Percentiles rank a stretch among this genome's conserved stretches.
Evolutionary conservation across 2,113 vertebrate genomes (phyloP).

Genomic region (Pycnonotus jocosus): DNA sequence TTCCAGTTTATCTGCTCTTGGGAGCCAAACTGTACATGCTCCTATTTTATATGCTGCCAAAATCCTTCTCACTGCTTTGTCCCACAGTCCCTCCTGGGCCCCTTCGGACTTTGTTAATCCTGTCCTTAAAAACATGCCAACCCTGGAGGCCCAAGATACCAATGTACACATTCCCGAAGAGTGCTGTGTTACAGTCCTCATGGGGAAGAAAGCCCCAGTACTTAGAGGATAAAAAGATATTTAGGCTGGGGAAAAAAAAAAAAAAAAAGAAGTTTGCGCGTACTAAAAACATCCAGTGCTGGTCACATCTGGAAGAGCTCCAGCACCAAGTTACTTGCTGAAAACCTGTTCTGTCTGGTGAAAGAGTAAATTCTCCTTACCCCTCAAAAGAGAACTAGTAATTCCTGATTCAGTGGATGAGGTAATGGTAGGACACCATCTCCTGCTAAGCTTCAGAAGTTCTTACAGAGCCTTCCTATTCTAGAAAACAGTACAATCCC

Average conservation of each 20-base stretch:
- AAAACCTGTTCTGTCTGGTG: background rate
- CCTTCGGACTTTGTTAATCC: background rate
- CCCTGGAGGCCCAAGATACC: background rate
- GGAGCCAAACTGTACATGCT: background rate
- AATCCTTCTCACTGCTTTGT: background rate
- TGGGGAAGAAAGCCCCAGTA: background rate
- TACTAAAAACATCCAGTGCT: background rate
- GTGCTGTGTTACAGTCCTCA: background rate
- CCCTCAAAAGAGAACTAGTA: background rate
- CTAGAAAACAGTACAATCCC: background rate
- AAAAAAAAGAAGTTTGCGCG: background rate
- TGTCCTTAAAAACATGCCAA: background rate
- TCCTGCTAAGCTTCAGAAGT: background rate
- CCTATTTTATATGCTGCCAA: background rate
- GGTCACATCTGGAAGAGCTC: background rate
- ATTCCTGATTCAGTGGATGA: background rate
- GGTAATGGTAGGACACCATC: background rate
- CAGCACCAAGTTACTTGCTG: background rate
- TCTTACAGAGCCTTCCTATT: background rate
- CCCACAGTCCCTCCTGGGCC: background rate
- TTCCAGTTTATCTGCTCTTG: background rate
- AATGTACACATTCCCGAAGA: fast-evolving
- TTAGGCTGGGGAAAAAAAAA: background rate
- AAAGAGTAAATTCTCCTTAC: background rate
- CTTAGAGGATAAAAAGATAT: background rate